phyloP scores from a whole-genome alignment of 1,140 invertebrate species.

The Oryzaephilus surinamensis region DNA sequence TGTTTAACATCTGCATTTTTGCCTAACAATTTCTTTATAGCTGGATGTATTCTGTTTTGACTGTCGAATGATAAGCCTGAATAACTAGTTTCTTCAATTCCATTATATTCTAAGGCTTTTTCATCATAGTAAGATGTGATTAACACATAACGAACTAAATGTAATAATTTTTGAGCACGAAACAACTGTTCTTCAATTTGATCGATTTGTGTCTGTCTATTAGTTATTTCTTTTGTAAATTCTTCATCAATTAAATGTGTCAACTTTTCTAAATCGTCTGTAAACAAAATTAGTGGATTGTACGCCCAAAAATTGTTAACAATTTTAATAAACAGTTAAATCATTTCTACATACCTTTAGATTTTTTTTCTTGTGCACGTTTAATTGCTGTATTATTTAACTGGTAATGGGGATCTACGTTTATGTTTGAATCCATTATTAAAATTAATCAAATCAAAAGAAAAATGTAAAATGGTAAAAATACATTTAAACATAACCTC shows the following conservation, averaged over 20 bases:
- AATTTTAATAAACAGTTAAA: no score
- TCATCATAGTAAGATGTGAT: slow-evolving; percentile 58
- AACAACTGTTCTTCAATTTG: slow-evolving; percentile 49
- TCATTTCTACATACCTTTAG: no score
- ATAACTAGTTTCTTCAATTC: slow-evolving; percentile 25
- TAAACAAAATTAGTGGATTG: slow-evolving; percentile 11
- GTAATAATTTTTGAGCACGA: slow-evolving; percentile 51
- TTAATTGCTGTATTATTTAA: no score
- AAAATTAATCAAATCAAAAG: no score
- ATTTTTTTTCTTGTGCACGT: no score
- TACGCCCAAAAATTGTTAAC: no score
- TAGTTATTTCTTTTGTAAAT: slow-evolving; percentile 28
- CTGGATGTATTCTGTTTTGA: slow-evolving; percentile 60
- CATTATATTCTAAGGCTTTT: slow-evolving; percentile 42
- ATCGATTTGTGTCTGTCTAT: slow-evolving; percentile 30
- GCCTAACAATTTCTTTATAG: slow-evolving; percentile 55
- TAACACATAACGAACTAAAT: slow-evolving; percentile 58
- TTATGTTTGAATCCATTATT: no score
- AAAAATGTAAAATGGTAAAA: no score
- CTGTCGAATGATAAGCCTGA: not conserved
- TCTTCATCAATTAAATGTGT: slow-evolving; percentile 22
- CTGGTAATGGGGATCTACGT: no score
- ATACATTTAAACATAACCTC: no score
- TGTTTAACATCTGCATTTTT: slow-evolving; percentile 39
- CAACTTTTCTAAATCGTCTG: slow-evolving; percentile 6